Evolutionary conservation across 2,113 vertebrate species (phyloP), one percentile per base, ranked within the genome.

Genomic region (Scomber scombrus): DNA sequence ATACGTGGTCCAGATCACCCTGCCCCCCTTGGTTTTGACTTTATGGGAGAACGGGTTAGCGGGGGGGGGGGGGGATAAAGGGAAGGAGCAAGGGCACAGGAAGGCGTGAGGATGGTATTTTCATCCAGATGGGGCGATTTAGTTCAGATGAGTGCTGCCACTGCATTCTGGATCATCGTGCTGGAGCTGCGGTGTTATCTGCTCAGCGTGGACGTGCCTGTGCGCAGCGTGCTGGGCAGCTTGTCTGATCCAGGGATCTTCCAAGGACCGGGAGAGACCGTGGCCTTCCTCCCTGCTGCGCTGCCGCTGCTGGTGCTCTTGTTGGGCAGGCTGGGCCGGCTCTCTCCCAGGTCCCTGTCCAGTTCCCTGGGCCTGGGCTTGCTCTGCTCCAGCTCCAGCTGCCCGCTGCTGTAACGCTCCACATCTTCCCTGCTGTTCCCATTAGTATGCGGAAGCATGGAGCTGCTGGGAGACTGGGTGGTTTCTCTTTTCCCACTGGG

Each of bases 181-280:
- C 52, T 18, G 64, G 54, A 50, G 64, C 66, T 47, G 73, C 19
- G 57, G 60, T 78, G 93, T 95, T 97, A 99, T 96, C 97, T 96
- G 96, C 96, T 96, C 90, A 97, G 96, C 70, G 97, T 96, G 92
- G 97, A 97, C 68, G 97, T 94, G 84, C 96, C 96, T 29, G 97
- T 95, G 80, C 97, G 96, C 89, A 98, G 95, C 40, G 94, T 92
- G 69, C 95, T 95, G 18, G 97, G 96, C 90, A 99, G 95, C 95
- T 97, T 97, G 93, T 99, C 97, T 0, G 96, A 97, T 75, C 97
- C 97, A 0, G 98, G 98, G 90, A 99, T 97, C 93, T 97, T 99
- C 98, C 98, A 99, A 0, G 97, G 98, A 79, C 98, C 98, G 0
- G 98, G 98, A 62, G 97, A 98, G 81, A 99, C 95, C 0, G 96